Evolutionary conservation across 2,797 vertebrate species (phyloP).

Genomic region (Netta rufina): DNA sequence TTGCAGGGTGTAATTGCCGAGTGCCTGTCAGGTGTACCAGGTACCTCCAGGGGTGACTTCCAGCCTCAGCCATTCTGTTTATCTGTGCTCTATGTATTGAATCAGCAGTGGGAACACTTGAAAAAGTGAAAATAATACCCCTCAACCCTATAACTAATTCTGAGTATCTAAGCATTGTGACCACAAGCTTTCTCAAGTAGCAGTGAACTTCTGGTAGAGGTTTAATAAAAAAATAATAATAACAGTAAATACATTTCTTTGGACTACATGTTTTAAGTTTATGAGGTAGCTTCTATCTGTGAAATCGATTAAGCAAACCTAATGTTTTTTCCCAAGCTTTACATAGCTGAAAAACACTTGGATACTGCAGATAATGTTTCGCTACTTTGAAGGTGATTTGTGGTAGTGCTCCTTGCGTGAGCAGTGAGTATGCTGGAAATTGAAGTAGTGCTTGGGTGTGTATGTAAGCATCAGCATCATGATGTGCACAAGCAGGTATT

Average conservation of each 20-base stretch:
- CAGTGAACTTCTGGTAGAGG: background rate
- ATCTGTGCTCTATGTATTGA: background rate
- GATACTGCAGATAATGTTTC: background rate
- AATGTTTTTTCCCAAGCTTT: background rate
- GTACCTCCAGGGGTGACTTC: background rate
- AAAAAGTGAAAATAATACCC: background rate
- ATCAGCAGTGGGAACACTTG: background rate
- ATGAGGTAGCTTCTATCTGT: background rate
- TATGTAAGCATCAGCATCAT: background rate
- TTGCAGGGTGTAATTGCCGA: background rate
- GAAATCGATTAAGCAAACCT: background rate
- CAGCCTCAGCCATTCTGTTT: background rate
- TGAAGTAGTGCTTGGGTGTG: background rate
- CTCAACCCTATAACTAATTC: no score
- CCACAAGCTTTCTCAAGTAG: background rate
- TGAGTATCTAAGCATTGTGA: background rate
- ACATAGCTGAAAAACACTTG: background rate
- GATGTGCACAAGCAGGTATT: background rate
- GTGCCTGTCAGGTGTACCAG: background rate
- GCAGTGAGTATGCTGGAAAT: background rate
- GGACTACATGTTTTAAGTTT: accelerated
- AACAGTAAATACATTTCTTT: background rate
- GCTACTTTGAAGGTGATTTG: background rate
- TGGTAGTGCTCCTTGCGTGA: background rate
- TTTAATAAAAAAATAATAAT: background rate